phyloP scores from a whole-genome alignment of 2,113 vertebrate species.

The Xiphophorus hellerii region DNA sequence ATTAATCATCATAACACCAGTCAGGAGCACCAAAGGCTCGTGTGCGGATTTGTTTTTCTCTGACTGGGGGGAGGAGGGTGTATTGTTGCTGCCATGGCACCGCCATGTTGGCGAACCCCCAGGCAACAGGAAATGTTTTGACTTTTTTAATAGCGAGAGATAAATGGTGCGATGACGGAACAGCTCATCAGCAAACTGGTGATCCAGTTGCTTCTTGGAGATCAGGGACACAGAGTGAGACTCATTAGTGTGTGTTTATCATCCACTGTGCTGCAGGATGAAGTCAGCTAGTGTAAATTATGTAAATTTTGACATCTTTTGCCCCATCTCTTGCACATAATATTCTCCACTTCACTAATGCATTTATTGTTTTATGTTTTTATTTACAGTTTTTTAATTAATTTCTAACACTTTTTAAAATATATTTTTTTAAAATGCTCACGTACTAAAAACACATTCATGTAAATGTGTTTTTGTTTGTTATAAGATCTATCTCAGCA shows the following conservation, averaged over 20 bases:
- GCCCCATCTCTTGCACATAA: neutral
- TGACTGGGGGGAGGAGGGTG: neutral
- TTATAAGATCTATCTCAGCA: too few relatives aligned
- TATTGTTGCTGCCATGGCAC: conserved; percentile 26
- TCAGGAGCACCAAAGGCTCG: neutral
- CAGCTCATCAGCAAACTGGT: conserved; percentile 48
- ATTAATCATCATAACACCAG: neutral
- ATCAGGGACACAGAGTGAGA: conserved; percentile 29
- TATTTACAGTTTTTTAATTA: neutral
- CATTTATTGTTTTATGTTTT: neutral
- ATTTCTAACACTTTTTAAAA: too few relatives aligned
- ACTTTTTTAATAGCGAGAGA: conserved; percentile 27
- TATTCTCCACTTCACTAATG: neutral
- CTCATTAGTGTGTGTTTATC: conserved; percentile 20
- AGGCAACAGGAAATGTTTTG: conserved; percentile 38
- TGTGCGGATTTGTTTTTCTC: neutral
- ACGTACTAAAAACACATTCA: too few relatives aligned
- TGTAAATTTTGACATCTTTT: neutral
- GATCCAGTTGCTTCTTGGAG: conserved; percentile 40
- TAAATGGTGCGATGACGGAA: conserved; percentile 13
- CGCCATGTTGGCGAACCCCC: neutral
- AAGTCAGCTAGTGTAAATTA: conserved; percentile 1
- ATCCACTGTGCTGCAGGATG: neutral
- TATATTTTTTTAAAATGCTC: too few relatives aligned
- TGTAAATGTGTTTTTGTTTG: too few relatives aligned